These are phyloP conservation scores for Sycophila texana DNA, from an alignment of 2,888 invertebrate genomes.

Conservation along the genomic window DNA sequence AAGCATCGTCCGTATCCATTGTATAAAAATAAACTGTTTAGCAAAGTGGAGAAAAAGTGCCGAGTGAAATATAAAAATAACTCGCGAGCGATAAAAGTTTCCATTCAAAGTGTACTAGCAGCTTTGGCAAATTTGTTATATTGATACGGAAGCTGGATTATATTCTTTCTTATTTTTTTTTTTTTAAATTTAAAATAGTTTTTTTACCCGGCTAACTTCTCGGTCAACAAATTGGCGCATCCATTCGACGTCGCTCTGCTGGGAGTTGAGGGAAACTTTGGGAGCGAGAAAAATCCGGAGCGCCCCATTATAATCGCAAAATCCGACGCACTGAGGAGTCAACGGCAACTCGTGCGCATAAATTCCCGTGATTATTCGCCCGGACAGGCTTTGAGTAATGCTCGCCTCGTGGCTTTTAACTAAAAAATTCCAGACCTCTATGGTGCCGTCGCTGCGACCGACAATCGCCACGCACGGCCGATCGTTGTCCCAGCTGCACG, in stretches of 20 bases:
- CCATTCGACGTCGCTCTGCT: constrained; percentile 74
- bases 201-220: constrained; percentile 65
- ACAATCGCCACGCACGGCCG: constrained; percentile 85
- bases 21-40: not conserved
- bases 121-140: not conserved
- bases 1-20: not conserved
- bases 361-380: constrained; percentile 79
- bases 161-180: no score
- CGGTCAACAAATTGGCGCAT: constrained; percentile 66
- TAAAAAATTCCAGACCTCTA: constrained; percentile 90
- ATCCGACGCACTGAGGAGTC: constrained; percentile 80
- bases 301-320: constrained; percentile 83
- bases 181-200: constrained; percentile 37
- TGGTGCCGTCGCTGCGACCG: constrained; percentile 83
- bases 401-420: constrained; percentile 83
- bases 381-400: constrained; percentile 75
- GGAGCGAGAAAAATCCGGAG: constrained; percentile 82
- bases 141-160: not conserved
- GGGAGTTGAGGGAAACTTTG: constrained; percentile 76
- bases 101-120: not conserved
- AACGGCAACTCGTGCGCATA: constrained; percentile 79
- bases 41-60: not conserved
- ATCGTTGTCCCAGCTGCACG: constrained; percentile 86
- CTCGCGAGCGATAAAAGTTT: not conserved
- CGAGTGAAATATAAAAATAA: not conserved